phyloP scores from a whole-genome alignment of 2,888 invertebrate genomes.

The Parnassius smintheus region DNA sequence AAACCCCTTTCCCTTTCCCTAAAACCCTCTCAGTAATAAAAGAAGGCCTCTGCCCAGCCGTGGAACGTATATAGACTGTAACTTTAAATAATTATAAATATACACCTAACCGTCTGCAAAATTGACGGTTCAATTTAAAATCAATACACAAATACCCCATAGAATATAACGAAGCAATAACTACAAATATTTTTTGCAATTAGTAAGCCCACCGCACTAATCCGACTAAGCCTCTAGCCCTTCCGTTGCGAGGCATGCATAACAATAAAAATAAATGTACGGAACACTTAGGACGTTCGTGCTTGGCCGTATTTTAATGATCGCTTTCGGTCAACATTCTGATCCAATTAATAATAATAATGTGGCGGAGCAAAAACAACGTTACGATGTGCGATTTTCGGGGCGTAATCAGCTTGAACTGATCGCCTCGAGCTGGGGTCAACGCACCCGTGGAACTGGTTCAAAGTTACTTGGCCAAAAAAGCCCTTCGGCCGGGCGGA shows the following conservation, averaged over 20 bases:
- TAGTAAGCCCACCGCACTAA: slow-evolving; percentile 18
- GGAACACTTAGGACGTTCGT: slow-evolving; percentile 40
- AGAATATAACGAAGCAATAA: slow-evolving; percentile 8
- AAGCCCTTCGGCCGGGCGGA: slow-evolving; percentile 53
- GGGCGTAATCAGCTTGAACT: slow-evolving; percentile 70
- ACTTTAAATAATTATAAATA: no score
- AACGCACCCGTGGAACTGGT: slow-evolving; percentile 65
- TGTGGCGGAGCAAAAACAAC: slow-evolving; percentile 64
- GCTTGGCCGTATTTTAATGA: slow-evolving; percentile 55
- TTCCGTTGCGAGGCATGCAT: neutral
- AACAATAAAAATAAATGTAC: slow-evolving; percentile 32
- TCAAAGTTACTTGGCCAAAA: slow-evolving; percentile 68
- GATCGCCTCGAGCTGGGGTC: slow-evolving; percentile 53
- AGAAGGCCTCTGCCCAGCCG: no score
- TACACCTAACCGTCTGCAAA: no score
- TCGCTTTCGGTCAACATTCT: slow-evolving; percentile 57
- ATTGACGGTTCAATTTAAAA: slow-evolving; percentile 2
- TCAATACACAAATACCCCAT: slow-evolving; percentile 5
- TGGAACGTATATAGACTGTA: no score
- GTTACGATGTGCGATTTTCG: slow-evolving; percentile 72
- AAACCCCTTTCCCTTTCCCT: no score
- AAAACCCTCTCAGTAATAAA: no score
- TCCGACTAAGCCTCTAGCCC: slow-evolving; percentile 21
- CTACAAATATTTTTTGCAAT: slow-evolving; percentile 15
- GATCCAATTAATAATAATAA: slow-evolving; percentile 80